Conservation (phyloP, 2,113 vertebrate genomes). For the Numenius arquata region DNA sequence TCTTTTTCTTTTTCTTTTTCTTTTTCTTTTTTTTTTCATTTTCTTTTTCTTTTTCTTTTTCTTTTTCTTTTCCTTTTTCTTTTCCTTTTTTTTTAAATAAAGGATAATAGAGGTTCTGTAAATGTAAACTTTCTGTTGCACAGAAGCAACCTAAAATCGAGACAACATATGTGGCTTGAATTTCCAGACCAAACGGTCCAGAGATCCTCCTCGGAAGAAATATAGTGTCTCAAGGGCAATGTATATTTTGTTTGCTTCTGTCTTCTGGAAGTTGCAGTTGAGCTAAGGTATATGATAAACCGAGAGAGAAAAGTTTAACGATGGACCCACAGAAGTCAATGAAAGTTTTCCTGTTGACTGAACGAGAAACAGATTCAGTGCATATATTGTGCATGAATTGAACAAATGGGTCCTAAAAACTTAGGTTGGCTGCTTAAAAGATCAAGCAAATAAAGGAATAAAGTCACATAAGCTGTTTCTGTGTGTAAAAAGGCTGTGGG, state of each 20-base stretch:
- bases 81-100: not conserved
- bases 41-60: not conserved
- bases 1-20: too few species aligned
- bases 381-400: not conserved
- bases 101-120: not conserved
- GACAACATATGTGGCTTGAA: not conserved
- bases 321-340: not conserved
- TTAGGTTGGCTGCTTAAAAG: not conserved
- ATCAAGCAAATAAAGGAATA: constrained; percentile 30
- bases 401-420: not conserved
- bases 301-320: not conserved
- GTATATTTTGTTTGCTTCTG: not conserved
- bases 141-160: constrained; percentile 14
- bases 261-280: constrained; percentile 10
- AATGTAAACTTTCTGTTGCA: not conserved
- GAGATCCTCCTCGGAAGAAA: not conserved
- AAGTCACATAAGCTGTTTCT: constrained; percentile 33
- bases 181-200: not conserved
- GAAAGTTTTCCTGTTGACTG: not conserved
- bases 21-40: not conserved
- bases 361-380: not conserved
- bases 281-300: not conserved
- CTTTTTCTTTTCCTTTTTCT: not conserved
- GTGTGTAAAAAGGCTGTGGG: constrained; percentile 45
- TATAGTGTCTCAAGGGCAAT: not conserved